Base-by-base conservation (phyloP, 1,140 invertebrate species). In the Meloidogyne chitwoodi region DNA sequence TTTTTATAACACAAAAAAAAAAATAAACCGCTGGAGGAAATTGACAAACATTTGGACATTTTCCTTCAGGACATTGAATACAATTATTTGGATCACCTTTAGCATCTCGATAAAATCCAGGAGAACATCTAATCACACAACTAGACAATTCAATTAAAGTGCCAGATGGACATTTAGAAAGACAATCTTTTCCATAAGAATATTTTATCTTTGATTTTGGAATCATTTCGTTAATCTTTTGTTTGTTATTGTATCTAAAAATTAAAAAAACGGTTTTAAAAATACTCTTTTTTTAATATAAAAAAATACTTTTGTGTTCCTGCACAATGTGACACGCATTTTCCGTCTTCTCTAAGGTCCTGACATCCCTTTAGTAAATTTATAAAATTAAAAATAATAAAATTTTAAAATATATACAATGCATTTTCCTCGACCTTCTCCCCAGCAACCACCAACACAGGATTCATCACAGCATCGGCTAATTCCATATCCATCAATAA, bases 351-450 rank as follows among this genome's bases (percentile, higher is more conserved):
- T 64, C 81, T 67, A 74, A 78, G 84, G 24, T 81, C 31, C 31
- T 75, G 69, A 38, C 80, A 81, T 34, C 81, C 80, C 81, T 80
- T 19, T 44, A 34, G 56, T n/a, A 65, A 62, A 74, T n/a, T 71
- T 12, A 71, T 1, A 24, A 27, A 31, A 34, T 2, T 65, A 31
- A 74, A 77, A 56, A 22, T 67, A 44, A 41, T 27, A 56, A 65
- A 38, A 41, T n/a, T n/a, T n/a, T n/a, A n/a, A n/a, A n/a, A n/a
- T n/a, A n/a, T n/a, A 63, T 71, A 81, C 79, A 14, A 81, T 65
- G 76, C 80, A 81, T 66, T 81, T 76, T 22, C 84, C 78, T 22
- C 81, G 69, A 6, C 80, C 80, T 29, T 83, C 77, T 24, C 80
- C 80, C 6, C 56, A 69, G 48, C 80, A 81, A 2, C 80, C 80